phyloP scores from a whole-genome alignment of 2,113 vertebrate genomes.

The Odobenus rosmarus region DNA sequence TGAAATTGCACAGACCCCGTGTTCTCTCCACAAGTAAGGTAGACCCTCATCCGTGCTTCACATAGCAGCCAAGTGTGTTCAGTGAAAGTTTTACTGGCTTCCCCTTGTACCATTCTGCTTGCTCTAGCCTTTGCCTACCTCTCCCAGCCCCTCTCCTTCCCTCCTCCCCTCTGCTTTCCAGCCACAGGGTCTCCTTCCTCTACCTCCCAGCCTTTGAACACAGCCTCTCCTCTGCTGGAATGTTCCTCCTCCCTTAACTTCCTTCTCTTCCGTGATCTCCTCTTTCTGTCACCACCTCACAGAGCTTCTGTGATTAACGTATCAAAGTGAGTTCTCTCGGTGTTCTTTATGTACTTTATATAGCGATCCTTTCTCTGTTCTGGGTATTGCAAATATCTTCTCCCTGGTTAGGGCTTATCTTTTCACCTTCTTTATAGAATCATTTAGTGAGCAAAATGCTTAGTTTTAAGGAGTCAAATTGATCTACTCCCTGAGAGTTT shows the following conservation, averaged over 20 bases:
- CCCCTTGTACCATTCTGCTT: background rate
- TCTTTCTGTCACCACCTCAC: background rate
- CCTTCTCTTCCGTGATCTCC: background rate
- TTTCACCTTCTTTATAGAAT: background rate
- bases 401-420: background rate
- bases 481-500: background rate
- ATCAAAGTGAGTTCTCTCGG: too few relatives aligned
- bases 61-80: background rate
- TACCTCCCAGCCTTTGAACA: background rate
- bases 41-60: background rate
- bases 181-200: background rate
- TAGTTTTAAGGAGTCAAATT: background rate
- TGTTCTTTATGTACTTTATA: background rate
- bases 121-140: background rate
- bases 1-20: background rate
- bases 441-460: background rate
- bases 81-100: background rate
- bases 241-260: background rate
- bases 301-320: background rate
- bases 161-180: background rate
- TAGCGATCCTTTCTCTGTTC: background rate
- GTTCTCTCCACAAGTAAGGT: background rate
- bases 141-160: background rate
- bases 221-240: background rate
- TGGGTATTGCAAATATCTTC: background rate